Conservation (phyloP, 2,797 vertebrate genomes). For the Glyptemys insculpta region DNA sequence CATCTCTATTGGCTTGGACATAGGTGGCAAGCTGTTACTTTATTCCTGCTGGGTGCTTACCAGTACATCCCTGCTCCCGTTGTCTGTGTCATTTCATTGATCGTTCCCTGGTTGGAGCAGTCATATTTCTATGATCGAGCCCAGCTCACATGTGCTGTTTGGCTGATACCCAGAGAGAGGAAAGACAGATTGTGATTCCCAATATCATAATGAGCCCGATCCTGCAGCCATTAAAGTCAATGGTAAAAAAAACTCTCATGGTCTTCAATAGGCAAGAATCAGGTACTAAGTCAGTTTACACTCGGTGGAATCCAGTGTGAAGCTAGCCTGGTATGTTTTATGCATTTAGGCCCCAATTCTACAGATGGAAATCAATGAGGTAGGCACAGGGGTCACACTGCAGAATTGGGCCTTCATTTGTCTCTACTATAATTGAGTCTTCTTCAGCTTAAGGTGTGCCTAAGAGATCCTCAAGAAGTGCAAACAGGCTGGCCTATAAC, state of each 20-base stretch:
- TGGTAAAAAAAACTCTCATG: background rate
- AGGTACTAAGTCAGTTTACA: background rate
- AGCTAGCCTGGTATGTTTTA: background rate
- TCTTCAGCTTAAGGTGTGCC: background rate
- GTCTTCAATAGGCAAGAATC: background rate
- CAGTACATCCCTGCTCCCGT: background rate
- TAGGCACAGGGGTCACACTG: background rate
- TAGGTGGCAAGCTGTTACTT: background rate
- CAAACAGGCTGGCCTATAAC: background rate
- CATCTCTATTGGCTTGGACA: background rate
- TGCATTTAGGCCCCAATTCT: background rate
- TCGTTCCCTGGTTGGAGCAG: slow-evolving; percentile 24
- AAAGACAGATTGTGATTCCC: background rate
- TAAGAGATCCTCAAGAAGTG: background rate
- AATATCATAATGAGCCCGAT: background rate
- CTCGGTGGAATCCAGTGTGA: background rate
- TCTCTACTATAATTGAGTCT: background rate
- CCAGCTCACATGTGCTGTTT: background rate
- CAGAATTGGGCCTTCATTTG: background rate
- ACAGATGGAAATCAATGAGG: background rate
- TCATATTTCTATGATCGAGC: slow-evolving; percentile 10
- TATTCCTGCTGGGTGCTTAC: slow-evolving; percentile 12
- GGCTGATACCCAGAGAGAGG: slow-evolving; percentile 24
- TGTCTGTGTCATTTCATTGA: slow-evolving; percentile 14
- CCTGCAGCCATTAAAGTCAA: background rate